Evolutionary conservation across 2,888 invertebrate species (phyloP).

Genomic region (Schrankia costaestrigalis): DNA sequence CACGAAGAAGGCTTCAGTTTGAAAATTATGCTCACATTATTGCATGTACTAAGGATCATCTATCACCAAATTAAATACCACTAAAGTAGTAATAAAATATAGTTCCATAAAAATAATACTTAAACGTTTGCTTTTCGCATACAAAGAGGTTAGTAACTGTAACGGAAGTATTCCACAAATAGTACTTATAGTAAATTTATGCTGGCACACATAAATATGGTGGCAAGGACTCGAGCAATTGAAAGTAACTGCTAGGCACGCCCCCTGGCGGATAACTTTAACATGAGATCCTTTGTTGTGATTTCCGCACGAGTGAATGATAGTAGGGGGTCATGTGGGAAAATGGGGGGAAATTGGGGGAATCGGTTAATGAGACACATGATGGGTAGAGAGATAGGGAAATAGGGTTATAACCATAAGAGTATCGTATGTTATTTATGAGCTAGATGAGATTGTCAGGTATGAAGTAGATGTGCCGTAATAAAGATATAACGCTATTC

Average conservation of each 20-base stretch:
- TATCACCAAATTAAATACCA: too few species aligned
- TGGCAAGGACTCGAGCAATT: constrained; percentile 44
- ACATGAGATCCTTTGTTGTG: constrained; percentile 39
- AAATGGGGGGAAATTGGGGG: constrained; percentile 11
- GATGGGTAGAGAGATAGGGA: constrained; percentile 21
- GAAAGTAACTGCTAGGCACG: constrained; percentile 60
- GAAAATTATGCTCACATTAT: too few species aligned
- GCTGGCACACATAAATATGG: constrained; percentile 64
- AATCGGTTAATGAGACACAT: constrained; percentile 31
- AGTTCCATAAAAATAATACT: too few species aligned
- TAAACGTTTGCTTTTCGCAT: too few species aligned
- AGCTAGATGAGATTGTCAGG: constrained; percentile 1
- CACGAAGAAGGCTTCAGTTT: too few species aligned
- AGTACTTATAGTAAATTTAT: constrained; percentile 70
- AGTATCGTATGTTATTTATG: constrained; percentile 11
- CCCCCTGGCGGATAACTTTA: constrained; percentile 34
- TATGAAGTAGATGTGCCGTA: background rate
- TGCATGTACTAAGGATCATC: too few species aligned
- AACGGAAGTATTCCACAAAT: constrained; percentile 51
- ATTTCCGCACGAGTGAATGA: constrained; percentile 34
- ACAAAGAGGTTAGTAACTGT: too few species aligned
- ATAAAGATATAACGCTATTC: background rate
- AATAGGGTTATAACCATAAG: constrained; percentile 28
- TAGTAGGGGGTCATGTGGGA: constrained; percentile 22
- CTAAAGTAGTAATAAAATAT: too few species aligned